phyloP scores from a whole-genome alignment of 2,888 invertebrate genomes.

The Andrena chrysosceles region DNA sequence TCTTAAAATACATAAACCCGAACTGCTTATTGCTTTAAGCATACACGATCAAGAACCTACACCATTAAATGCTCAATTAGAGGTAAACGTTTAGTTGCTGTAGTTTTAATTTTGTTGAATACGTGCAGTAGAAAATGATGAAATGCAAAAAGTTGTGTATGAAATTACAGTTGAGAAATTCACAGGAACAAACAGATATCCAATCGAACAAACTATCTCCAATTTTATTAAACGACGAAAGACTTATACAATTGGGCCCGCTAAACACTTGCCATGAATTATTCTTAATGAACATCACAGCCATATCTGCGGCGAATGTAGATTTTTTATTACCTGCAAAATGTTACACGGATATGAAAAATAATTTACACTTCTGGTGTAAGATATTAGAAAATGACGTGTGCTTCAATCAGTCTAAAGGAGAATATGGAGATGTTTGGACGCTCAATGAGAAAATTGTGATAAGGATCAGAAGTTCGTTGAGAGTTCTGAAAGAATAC shows the following conservation, averaged over 20 bases:
- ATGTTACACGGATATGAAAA: slow-evolving; percentile 54
- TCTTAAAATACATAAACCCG: slow-evolving; percentile 81
- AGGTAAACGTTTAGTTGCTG: slow-evolving; percentile 52
- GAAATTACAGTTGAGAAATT: slow-evolving; percentile 37
- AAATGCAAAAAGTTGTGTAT: neutral
- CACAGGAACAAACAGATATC: neutral
- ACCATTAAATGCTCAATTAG: slow-evolving; percentile 13
- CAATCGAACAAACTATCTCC: slow-evolving; percentile 47
- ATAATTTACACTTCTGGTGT: slow-evolving; percentile 77
- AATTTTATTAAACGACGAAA: slow-evolving; percentile 76
- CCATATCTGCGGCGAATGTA: slow-evolving; percentile 87
- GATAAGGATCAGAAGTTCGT: slow-evolving; percentile 85
- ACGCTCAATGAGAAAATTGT: slow-evolving; percentile 86
- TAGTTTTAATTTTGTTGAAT: neutral
- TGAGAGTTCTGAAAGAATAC: slow-evolving; percentile 85
- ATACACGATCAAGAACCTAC: slow-evolving; percentile 77
- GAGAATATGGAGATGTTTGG: slow-evolving; percentile 79
- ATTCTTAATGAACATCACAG: slow-evolving; percentile 87
- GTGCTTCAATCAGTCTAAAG: slow-evolving; percentile 77
- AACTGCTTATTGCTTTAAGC: slow-evolving; percentile 81
- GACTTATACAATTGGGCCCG: slow-evolving; percentile 83
- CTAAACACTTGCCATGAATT: slow-evolving; percentile 76
- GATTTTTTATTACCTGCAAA: slow-evolving; percentile 84
- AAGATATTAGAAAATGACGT: slow-evolving; percentile 80
- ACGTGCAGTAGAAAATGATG: neutral